Base-by-base conservation (phyloP, 1,140 invertebrate genomes). In the Macrostomum lignano region DNA sequence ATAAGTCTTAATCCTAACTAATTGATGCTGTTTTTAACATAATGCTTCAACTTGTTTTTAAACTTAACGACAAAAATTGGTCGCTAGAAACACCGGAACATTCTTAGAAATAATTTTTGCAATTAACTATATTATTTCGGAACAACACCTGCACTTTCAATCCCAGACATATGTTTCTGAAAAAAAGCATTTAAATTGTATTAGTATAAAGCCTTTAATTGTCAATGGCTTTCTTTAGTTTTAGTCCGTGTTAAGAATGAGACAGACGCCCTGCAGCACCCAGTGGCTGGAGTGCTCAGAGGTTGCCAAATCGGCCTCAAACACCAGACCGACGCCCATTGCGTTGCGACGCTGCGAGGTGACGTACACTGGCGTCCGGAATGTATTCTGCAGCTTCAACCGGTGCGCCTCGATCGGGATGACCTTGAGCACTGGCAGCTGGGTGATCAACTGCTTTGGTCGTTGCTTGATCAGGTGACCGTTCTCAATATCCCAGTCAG, bases 251-350 rank as follows among this genome's bases (percentile, higher is more conserved):
- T 81, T 82, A 41, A 84, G 62, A 25, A 73, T 65, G 19, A 84
- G 60, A 51, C 74, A 78, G 31, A 79, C 72, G 19, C 74, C 74
- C 55, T 79, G 74, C 21, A 84, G 53, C 14, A 78, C 64, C 77
- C 78, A 84, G 49, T 75, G 71, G 41, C 73, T 77, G 19, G 62
- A 55, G 49, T 81, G 73, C 46, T 74, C 69, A 0, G 63, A 57
- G 1, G 74, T 79, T 31, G 62, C 64, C 14, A 84, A 57, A 52
- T 82, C 70, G 0, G 75, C 73, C 55, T 81, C 74, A 52, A 82
- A 81, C 7, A 82, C 72, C 4, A 79, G 61, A 22, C 75, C 76
- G n/a, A 71, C 69, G 1, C 74, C 74, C 72, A 78, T 77, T 0
- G 74, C 73, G 51, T 81, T 74, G 35, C 74, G 62, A 35, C 76